Evolutionary conservation across 1,140 invertebrate species (phyloP), one percentile per base, ranked within the genome.

Genomic region (Plodia interpunctella): DNA sequence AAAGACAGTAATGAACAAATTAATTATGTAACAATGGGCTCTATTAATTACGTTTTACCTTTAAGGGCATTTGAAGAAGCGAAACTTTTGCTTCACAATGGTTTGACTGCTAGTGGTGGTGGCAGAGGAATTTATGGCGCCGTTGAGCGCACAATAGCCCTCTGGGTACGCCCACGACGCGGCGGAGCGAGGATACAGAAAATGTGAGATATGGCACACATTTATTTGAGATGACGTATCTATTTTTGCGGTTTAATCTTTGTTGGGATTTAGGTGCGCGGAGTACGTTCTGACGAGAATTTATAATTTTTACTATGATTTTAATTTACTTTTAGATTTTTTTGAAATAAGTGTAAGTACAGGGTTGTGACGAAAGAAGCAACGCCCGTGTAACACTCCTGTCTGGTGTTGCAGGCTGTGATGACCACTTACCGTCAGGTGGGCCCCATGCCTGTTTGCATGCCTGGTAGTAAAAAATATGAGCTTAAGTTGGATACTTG

Each of bases 21-120:
- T 81, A 81, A 81, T 81, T 77, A 78, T 69, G 55, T 71, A 73
- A 83, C 77, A 83, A 81, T 70, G 66, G 74, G 32, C 57, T 10
- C 64, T 55, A 78, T 75, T 70, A 70, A 81, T 76, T 70, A 74
- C 74, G 70, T 60, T 59, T 50, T 66, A 71, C 65, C 62, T 20
- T 25, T 18, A 35, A 60, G 49, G 56, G 60, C 65, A 66, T 67
- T 62, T 59, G 70, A 70, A 69, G 73, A 77, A 72, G 70, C 60
- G 66, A 77, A 80, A 80, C 69, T 78, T 80, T 73, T 25, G n/a
- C 6, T 15, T 67, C 55, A 74, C 74, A 80, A 76, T 68, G 72
- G 32, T 68, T 62, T 63, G 70, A 64, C 63, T 66, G 60, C 35
- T 15, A 50, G 64, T 52, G 56, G 38, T 17, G 1, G 38, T 62